A percentile compares a stretch with the other conserved stretches of the same genome.
phyloP scores from a whole-genome alignment of 2,888 invertebrate species.

The Lepetodrilus schrolli region DNA sequence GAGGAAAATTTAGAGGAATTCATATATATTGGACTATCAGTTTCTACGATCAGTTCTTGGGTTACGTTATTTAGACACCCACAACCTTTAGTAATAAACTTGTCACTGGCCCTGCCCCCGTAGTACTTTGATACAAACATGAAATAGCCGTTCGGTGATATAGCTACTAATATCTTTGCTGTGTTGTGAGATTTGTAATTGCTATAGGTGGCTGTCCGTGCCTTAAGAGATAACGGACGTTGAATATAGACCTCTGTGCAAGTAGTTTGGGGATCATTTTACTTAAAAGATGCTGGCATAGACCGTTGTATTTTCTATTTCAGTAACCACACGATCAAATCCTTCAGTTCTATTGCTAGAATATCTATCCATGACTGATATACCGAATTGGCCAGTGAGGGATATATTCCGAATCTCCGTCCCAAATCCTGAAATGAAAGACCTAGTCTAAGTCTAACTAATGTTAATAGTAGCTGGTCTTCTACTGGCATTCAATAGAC shows the following conservation, averaged over 20 bases:
- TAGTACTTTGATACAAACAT: conserved; percentile 33
- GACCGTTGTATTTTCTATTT: background rate
- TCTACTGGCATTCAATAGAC: background rate
- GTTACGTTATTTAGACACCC: conserved; percentile 32
- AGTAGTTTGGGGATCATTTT: conserved; percentile 20
- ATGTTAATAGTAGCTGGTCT: background rate
- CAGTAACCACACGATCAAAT: background rate
- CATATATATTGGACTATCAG: no score
- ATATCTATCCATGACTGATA: background rate
- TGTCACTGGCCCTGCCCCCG: conserved; percentile 35
- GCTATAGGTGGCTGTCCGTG: conserved; percentile 20
- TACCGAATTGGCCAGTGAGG: background rate
- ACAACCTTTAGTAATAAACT: conserved; percentile 32
- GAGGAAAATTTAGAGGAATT: no score
- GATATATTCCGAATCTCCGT: background rate
- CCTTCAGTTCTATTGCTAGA: background rate
- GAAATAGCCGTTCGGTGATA: conserved; percentile 31
- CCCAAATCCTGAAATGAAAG: background rate
- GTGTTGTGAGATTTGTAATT: conserved; percentile 37
- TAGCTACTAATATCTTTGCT: conserved; percentile 29
- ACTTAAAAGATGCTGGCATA: conserved; percentile 3
- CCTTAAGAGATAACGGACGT: conserved; percentile 27
- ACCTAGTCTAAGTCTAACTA: background rate
- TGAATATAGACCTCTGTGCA: conserved; percentile 34
- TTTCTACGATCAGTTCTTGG: no score